Evolutionary conservation across 37 sponge, comb jelly and placozoan genomes (phyloP).

Genomic region (Bolinopsis microptera): DNA sequence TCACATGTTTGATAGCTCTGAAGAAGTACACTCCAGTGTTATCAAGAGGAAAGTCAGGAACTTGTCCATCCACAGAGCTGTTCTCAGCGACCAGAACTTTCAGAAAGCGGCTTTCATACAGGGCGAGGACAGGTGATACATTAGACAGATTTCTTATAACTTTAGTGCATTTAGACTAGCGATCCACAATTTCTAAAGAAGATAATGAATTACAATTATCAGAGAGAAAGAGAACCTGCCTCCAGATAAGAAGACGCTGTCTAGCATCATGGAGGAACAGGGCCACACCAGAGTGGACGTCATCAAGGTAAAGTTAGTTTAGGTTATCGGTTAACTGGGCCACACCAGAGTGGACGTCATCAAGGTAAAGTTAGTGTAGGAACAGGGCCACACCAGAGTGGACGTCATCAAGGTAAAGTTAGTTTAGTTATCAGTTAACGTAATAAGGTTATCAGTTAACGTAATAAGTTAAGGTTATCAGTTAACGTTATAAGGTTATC

Average conservation of each 20-base stretch:
- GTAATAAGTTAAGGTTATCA: no score
- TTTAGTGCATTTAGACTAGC: no score
- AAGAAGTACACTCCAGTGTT: not conserved
- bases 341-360: conserved; percentile 2
- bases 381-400: not conserved
- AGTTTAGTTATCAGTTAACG: no score
- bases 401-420: conserved; percentile 30
- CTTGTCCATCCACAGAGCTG: conserved; percentile 6
- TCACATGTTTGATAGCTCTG: conserved; percentile 35
- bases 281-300: not conserved
- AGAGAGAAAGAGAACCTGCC: not conserved
- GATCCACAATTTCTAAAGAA: no score
- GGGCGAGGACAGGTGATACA: not conserved
- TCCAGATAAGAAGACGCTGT: conserved; percentile 2
- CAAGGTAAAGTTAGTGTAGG: conserved; percentile 4
- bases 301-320: not conserved
- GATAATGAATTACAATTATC: no score
- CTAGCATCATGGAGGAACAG: not conserved
- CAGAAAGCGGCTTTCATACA: not conserved
- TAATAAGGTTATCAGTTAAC: no score
- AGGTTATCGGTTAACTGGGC: no score
- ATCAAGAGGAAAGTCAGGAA: conserved; percentile 21
- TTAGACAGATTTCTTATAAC: no score
- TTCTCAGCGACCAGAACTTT: not conserved
- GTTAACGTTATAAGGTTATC: no score